Percentiles rank a stretch among this genome's conserved stretches.
These are phyloP conservation scores for Sminthopsis crassicaudata DNA, from an alignment of 2,113 vertebrate genomes.

Conservation along the genomic window DNA sequence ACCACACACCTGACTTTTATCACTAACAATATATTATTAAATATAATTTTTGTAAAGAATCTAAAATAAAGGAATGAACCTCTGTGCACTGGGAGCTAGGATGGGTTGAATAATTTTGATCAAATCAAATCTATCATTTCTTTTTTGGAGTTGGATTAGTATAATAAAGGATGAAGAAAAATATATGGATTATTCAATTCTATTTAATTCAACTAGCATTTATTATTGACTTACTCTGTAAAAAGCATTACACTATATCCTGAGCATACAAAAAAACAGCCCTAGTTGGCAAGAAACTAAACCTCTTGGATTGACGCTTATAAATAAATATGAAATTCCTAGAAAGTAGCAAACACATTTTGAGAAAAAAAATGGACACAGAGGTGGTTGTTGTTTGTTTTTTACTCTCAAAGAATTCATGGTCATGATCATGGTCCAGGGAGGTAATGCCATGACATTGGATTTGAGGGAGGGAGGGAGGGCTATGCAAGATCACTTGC, in stretches of 20 bases:
- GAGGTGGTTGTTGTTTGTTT: too few species aligned
- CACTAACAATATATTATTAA: background rate
- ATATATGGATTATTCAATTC: background rate
- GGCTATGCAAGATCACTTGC: too few species aligned
- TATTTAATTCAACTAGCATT: background rate
- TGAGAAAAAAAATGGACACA: background rate
- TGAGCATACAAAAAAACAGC: background rate
- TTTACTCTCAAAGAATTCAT: too few species aligned
- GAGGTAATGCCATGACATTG: too few species aligned
- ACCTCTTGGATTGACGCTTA: background rate
- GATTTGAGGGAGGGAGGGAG: too few species aligned
- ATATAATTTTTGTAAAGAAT: background rate
- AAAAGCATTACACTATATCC: background rate
- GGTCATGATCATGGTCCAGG: too few species aligned
- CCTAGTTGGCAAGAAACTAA: background rate
- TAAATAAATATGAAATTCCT: background rate
- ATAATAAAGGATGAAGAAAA: background rate
- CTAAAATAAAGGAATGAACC: background rate
- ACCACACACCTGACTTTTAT: background rate
- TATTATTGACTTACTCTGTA: fast-evolving
- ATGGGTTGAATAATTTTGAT: background rate
- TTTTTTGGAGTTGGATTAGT: background rate
- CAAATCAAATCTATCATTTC: background rate
- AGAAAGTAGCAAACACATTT: background rate
- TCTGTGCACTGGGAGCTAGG: background rate